Evolutionary conservation across 2,888 invertebrate genomes (phyloP), one percentile per base, ranked within the genome.

Genomic region (Synergus japonicus): DNA sequence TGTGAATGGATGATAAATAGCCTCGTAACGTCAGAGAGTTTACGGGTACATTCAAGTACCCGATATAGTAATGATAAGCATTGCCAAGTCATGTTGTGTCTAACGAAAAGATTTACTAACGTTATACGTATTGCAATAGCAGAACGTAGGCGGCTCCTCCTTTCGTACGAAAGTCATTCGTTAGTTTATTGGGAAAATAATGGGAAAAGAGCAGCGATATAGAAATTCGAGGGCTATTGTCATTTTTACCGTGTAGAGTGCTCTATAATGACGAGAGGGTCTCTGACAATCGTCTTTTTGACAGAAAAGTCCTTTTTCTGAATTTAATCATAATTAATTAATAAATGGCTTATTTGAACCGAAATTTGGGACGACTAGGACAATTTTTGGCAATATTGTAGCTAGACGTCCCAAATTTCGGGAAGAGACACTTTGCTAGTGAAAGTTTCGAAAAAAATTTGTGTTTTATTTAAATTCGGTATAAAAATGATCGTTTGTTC

Each of bases 1-100:
- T 76, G 76, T 76, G 73, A 69, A 44, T 80, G 64, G 44, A 80
- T 78, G 77, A 69, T 67, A 41, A 69, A 65, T 76, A 80, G 54
- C 66, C 76, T 76, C 76, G 76, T 64, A 22, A 22, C 29, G 66
- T 63, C 22, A 60, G 60, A 60, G 60, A 60, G 60, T 60, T 60
- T 60, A 60, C 60, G 60, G 60, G 60, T 66, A 66, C 37, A 43
- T 66, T 66, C n/a, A 66, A 43, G 43, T 66, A 66, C 43, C 65
- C 65, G 65, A 66, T 66, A 66, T 66, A 66, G 65, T 66, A 81
- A 79, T 41, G 65, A 77, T 78, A 77, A 49, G 58, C 66, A 79
- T 79, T 79, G 65, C 65, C 65, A 66, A 66, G 78, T 78, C 80
- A 83, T 80, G 80, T 83, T 81, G 78, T 81, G 76, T 77, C 63